Percentiles rank a stretch among this genome's conserved stretches.
These are phyloP conservation scores for Grammomys surdaster DNA, from an alignment of 2,113 vertebrate species.

Conservation along the genomic window DNA sequence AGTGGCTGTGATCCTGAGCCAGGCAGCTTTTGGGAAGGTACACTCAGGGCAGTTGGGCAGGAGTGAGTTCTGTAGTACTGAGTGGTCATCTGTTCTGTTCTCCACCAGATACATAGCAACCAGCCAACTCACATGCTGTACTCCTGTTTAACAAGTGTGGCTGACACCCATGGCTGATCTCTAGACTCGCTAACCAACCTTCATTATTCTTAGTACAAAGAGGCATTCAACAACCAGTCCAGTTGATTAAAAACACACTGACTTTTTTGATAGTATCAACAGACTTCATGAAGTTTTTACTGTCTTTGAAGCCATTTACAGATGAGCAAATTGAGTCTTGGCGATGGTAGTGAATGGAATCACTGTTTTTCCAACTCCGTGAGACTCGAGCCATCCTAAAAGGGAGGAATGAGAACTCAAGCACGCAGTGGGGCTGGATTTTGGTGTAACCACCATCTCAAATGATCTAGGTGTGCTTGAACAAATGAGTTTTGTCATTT, in stretches of 20 bases:
- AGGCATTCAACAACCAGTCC: background rate
- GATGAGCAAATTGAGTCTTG: background rate
- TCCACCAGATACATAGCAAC: background rate
- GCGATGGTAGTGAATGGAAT: background rate
- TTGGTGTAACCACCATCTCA: background rate
- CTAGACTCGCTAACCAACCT: background rate
- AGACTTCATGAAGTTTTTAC: background rate
- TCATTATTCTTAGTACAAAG: background rate
- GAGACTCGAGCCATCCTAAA: background rate
- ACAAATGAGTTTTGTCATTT: background rate
- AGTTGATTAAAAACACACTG: background rate
- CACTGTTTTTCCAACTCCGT: background rate
- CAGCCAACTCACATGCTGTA: rapidly evolving
- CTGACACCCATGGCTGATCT: background rate
- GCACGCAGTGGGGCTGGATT: background rate
- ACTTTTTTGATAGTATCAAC: background rate
- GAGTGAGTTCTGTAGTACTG: background rate
- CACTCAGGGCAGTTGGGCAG: background rate
- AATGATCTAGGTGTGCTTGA: background rate
- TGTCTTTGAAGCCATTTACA: constrained; percentile 6
- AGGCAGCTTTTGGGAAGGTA: background rate
- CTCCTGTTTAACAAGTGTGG: background rate
- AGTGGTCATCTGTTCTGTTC: background rate
- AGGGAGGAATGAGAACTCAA: background rate
- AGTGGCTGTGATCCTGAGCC: background rate